Conservation (phyloP, 2,113 vertebrate species). For the Irena cyanogastra region DNA sequence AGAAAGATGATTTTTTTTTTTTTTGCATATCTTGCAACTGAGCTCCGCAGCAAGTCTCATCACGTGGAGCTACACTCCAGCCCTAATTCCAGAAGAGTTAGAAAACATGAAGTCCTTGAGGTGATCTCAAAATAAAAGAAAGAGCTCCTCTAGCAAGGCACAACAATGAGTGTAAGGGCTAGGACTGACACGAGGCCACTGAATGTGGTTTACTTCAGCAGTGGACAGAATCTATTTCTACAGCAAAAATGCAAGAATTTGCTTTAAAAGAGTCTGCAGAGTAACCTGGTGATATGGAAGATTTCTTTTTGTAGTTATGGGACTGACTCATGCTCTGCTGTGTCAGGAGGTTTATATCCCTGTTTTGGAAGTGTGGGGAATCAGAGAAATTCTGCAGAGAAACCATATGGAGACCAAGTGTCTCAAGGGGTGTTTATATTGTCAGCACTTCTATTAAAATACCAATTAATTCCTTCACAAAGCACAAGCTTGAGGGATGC, state of each 20-base stretch:
- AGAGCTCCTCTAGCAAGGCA: not conserved
- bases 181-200: accelerated
- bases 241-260: not conserved
- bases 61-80: not conserved
- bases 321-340: conserved; percentile 33
- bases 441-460: conserved; percentile 34
- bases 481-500: not conserved
- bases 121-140: not conserved
- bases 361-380: conserved; percentile 29
- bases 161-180: not conserved
- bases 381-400: conserved; percentile 1
- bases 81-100: not conserved
- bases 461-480: not conserved
- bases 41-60: not conserved
- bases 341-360: conserved; percentile 43
- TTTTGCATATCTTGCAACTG: not conserved
- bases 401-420: conserved; percentile 41
- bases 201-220: not conserved
- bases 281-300: not conserved
- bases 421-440: conserved; percentile 29
- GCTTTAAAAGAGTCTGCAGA: not conserved
- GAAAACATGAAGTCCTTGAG: not conserved
- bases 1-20: not conserved
- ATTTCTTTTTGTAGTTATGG: not conserved
- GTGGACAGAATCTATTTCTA: not conserved